These are phyloP conservation scores for Apoda limacodes DNA, from an alignment of 2,888 invertebrate species.

Conservation along the genomic window DNA sequence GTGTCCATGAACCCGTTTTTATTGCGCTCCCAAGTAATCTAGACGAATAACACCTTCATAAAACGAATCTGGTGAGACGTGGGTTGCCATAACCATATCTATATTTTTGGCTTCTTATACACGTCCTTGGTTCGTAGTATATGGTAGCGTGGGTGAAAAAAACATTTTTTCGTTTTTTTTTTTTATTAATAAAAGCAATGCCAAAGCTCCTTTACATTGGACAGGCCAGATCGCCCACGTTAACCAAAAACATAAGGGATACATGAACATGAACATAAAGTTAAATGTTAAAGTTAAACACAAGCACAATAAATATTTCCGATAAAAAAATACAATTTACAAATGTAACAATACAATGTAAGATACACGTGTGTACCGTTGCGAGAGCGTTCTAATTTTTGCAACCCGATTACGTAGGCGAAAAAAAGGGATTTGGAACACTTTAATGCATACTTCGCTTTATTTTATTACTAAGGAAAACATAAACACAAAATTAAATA, in stretches of 20 bases:
- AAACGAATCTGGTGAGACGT: conserved; percentile 45
- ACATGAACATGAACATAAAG: conserved; percentile 48
- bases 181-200: no score
- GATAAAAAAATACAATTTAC: conserved; percentile 52
- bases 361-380: background rate
- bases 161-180: no score
- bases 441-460: no score
- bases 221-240: conserved; percentile 59
- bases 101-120: conserved; percentile 37
- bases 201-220: no score
- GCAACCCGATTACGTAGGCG: no score
- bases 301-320: conserved; percentile 55
- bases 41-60: conserved; percentile 56
- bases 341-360: conserved; percentile 29
- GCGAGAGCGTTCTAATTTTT: conserved; percentile 18
- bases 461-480: no score
- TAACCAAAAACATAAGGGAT: conserved; percentile 43
- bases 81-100: conserved; percentile 44
- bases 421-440: no score
- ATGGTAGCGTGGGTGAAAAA: conserved; percentile 43
- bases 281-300: conserved; percentile 52
- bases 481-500: no score
- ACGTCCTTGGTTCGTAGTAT: conserved; percentile 48
- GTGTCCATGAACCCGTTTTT: conserved; percentile 51
- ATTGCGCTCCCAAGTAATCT: conserved; percentile 51